Conservation (phyloP, 1,140 invertebrate species). For the Hydropsyche tenuis region DNA sequence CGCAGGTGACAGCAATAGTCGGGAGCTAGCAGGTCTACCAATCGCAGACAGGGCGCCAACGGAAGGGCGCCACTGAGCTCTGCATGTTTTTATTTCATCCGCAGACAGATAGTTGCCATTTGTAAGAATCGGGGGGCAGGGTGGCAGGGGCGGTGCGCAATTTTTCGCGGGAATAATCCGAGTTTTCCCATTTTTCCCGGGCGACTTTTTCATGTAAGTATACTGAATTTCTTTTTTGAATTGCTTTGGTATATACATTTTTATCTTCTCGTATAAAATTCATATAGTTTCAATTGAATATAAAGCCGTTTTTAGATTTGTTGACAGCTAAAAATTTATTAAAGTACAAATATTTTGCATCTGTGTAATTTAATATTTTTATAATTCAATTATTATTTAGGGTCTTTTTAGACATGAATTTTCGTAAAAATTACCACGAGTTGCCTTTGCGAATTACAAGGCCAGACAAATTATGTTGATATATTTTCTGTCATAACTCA, state of each 20-base stretch:
- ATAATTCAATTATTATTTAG: too few species aligned
- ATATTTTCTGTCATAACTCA: conserved; percentile 41
- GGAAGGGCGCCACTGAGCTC: conserved; percentile 36
- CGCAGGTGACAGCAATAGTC: conserved; percentile 20
- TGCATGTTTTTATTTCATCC: conserved; percentile 37
- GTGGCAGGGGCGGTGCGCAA: not conserved
- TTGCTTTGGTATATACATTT: too few species aligned
- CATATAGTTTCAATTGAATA: too few species aligned
- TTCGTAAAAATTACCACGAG: not conserved
- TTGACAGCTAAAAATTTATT: too few species aligned
- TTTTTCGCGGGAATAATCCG: not conserved
- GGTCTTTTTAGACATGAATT: too few species aligned
- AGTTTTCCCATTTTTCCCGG: not conserved
- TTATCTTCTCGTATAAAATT: too few species aligned
- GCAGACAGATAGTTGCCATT: conserved; percentile 39
- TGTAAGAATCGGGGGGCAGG: conserved; percentile 29
- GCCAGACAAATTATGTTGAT: conserved; percentile 38
- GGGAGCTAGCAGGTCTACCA: conserved; percentile 8
- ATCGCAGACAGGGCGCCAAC: conserved; percentile 18
- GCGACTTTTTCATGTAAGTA: too few species aligned
- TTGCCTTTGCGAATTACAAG: conserved; percentile 21
- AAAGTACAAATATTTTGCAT: too few species aligned
- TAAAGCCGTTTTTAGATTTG: too few species aligned
- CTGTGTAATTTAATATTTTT: too few species aligned
- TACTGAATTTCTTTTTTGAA: too few species aligned